Percentiles rank a stretch among this genome's conserved stretches.
phyloP scores from a whole-genome alignment of 2,888 invertebrate species.

The Polyommatus iphigenia region DNA sequence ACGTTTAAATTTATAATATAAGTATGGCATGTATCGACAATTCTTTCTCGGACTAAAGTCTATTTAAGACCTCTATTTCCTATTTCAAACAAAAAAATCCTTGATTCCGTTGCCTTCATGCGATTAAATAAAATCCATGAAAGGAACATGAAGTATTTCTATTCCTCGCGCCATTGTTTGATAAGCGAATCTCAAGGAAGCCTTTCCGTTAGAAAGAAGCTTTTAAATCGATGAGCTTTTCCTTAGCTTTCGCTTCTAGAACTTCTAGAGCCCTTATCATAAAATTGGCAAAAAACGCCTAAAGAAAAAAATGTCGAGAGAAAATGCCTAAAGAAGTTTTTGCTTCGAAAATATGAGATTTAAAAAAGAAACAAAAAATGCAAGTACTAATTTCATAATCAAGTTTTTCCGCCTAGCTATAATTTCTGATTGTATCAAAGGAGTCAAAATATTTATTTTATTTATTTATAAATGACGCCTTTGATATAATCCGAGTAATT shows the following conservation, averaged over 20 bases:
- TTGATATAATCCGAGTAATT: neutral
- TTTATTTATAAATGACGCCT: neutral
- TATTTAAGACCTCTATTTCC: neutral
- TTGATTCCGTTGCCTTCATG: conserved; percentile 3
- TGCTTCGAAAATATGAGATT: too few species aligned
- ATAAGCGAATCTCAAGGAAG: neutral
- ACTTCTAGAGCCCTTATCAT: neutral
- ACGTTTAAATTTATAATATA: too few species aligned
- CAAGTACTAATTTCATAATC: neutral
- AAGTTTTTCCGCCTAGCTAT: neutral
- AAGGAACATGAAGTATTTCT: conserved; percentile 16
- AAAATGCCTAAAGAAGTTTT: too few species aligned
- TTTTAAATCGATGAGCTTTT: conserved; percentile 1
- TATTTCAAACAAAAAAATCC: neutral
- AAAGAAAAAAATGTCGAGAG: too few species aligned
- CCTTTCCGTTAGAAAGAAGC: neutral
- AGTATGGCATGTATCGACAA: neutral
- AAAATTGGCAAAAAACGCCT: neutral
- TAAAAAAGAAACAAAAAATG: neutral
- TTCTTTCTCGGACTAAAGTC: neutral
- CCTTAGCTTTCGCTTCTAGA: neutral
- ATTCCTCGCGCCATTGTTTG: neutral
- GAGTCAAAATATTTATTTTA: neutral
- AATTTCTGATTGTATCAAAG: neutral
- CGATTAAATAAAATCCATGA: neutral